Conservation (phyloP, 2,888 invertebrate species). For the Mimachlamys varia region DNA sequence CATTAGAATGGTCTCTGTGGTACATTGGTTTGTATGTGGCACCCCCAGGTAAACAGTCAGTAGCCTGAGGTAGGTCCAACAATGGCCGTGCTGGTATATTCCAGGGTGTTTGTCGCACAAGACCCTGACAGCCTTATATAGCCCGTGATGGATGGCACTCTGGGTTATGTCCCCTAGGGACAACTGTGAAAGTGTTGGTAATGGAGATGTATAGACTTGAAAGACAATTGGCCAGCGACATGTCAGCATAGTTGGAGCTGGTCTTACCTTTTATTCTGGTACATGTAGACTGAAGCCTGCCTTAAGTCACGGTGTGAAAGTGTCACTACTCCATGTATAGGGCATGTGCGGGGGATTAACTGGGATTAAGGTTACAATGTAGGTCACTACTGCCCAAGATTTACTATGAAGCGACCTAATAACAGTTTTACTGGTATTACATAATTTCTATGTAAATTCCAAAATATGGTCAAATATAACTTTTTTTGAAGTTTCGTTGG, state of each 20-base stretch:
- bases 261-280: background rate
- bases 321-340: background rate
- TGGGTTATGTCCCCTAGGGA: slow-evolving; percentile 17
- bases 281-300: background rate
- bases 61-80: background rate
- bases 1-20: background rate
- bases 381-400: background rate
- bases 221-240: slow-evolving; percentile 6
- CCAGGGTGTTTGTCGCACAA: slow-evolving; percentile 14
- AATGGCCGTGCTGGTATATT: background rate
- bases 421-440: background rate
- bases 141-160: background rate
- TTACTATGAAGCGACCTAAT: background rate
- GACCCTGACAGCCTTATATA: slow-evolving; percentile 26
- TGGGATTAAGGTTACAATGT: background rate
- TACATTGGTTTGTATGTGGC: background rate
- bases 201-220: slow-evolving; percentile 27
- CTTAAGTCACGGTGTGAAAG: slow-evolving; percentile 24
- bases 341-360: slow-evolving; percentile 22
- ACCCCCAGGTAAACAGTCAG: background rate
- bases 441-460: no score
- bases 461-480: no score
- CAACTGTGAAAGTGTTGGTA: slow-evolving; percentile 6
- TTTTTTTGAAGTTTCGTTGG: no score
- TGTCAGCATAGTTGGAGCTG: background rate